Percentiles rank a stretch among this genome's conserved stretches.
Evolutionary conservation across 2,888 invertebrate genomes (phyloP).

Genomic region (Chaetogeoica ovagalla): DNA sequence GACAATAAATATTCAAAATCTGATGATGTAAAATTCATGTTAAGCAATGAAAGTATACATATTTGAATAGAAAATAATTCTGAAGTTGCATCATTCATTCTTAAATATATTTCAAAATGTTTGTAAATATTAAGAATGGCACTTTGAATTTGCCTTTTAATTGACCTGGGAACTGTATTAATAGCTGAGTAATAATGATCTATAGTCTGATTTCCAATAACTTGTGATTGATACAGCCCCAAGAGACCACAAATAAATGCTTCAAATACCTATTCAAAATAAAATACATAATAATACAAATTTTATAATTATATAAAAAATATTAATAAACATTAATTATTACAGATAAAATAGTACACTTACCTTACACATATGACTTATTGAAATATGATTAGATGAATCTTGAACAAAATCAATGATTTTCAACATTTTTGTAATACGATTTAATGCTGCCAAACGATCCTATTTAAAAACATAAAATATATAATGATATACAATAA

Average conservation of each 20-base stretch:
- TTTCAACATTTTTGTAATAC: conserved; percentile 49
- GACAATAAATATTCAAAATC: conserved; percentile 50
- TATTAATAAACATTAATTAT: background rate
- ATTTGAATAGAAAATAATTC: conserved; percentile 50
- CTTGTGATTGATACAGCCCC: conserved; percentile 23
- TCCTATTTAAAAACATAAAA: conserved; percentile 24
- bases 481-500: conserved; percentile 2
- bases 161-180: conserved; percentile 61
- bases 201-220: conserved; percentile 22
- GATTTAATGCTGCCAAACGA: conserved; percentile 45
- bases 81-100: conserved; percentile 43
- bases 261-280: conserved; percentile 41
- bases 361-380: conserved; percentile 48
- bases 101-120: conserved; percentile 58
- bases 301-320: background rate
- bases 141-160: conserved; percentile 63
- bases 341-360: background rate
- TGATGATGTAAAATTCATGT: conserved; percentile 46
- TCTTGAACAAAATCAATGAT: conserved; percentile 51
- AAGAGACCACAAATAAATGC: conserved; percentile 48
- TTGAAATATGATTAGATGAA: conserved; percentile 43
- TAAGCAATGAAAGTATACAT: conserved; percentile 49
- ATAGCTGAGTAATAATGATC: conserved; percentile 66
- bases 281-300: background rate
- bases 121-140: conserved; percentile 65